These are phyloP conservation scores for Scaptomyza reducta DNA, from an alignment of 2,888 invertebrate genomes.

Conservation along the genomic window DNA sequence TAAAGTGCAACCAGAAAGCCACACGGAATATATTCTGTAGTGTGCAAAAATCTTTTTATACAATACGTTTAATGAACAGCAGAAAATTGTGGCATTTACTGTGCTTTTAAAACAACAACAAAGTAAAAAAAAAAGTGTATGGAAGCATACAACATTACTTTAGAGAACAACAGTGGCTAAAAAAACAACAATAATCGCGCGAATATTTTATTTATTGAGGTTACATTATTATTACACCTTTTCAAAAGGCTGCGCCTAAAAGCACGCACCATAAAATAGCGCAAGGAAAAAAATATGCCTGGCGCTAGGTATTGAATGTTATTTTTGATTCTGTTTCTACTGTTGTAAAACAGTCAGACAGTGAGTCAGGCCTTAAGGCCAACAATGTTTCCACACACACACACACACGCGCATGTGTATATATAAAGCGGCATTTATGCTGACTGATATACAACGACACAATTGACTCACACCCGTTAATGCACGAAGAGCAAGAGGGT, in stretches of 20 bases:
- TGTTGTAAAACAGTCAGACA: conserved; percentile 18
- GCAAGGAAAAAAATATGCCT: conserved; percentile 26
- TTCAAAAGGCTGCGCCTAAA: conserved; percentile 49
- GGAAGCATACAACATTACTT: conserved; percentile 12
- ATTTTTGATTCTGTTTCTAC: conserved; percentile 30
- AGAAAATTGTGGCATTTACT: conserved; percentile 54
- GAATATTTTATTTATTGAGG: conserved; percentile 55
- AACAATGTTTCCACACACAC: conserved; percentile 1
- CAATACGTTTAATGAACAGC: conserved; percentile 61
- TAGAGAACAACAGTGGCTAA: conserved; percentile 33
- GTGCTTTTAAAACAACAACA: conserved; percentile 33
- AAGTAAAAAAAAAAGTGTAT: conserved; percentile 21
- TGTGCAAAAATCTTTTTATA: conserved; percentile 37
- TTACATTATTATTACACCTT: conserved; percentile 60
- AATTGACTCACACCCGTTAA: conserved; percentile 72
- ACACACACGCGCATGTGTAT: neutral
- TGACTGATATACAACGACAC: conserved; percentile 76
- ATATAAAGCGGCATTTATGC: conserved; percentile 53
- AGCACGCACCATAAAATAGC: conserved; percentile 46
- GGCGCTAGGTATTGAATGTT: conserved; percentile 9
- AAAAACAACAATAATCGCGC: conserved; percentile 26
- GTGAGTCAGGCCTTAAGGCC: conserved; percentile 7
- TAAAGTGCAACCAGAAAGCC: conserved; percentile 49
- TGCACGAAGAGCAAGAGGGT: conserved; percentile 22
- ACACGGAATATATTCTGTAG: conserved; percentile 33